Percentiles rank a stretch among this genome's conserved stretches.
Conservation (phyloP, 2,888 invertebrate genomes). For the Prostheceraeus crozeri region DNA sequence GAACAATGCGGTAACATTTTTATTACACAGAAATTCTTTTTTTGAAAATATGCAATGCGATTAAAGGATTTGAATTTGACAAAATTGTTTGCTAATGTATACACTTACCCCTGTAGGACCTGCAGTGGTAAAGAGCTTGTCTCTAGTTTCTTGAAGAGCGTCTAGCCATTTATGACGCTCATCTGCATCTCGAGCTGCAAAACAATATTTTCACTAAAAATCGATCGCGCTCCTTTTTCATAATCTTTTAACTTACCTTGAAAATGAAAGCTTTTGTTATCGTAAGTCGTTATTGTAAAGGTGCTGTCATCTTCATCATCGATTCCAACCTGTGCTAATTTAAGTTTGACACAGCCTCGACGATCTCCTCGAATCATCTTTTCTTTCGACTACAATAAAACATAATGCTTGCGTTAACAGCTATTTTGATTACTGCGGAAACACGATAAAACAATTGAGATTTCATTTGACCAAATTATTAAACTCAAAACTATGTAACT, state of each 20-base stretch:
- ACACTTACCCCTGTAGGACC: no score
- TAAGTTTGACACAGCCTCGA: slow-evolving; percentile 88
- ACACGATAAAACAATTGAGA: no score
- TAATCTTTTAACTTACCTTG: slow-evolving; percentile 61
- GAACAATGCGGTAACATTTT: no score
- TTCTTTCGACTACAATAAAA: slow-evolving; percentile 88
- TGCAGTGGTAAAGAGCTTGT: no score
- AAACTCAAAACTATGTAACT: no score
- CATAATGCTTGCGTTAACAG: no score
- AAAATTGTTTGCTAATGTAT: no score
- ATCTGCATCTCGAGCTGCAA: slow-evolving; percentile 74
- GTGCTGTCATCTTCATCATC: slow-evolving; percentile 94
- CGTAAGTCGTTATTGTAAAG: slow-evolving; percentile 96
- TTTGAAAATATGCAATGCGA: no score
- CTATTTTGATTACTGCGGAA: no score
- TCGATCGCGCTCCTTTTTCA: background rate
- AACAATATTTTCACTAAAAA: background rate
- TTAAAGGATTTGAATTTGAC: no score
- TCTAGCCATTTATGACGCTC: slow-evolving; percentile 94
- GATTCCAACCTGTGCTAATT: slow-evolving; percentile 93
- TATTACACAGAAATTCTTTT: no score
- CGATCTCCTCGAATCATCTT: slow-evolving; percentile 96
- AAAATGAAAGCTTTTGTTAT: slow-evolving; percentile 97
- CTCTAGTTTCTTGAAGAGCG: slow-evolving; percentile 69
- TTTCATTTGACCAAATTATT: no score